These are phyloP conservation scores for Macquaria australasica DNA, from an alignment of 2,113 vertebrate species.

Conservation along the genomic window DNA sequence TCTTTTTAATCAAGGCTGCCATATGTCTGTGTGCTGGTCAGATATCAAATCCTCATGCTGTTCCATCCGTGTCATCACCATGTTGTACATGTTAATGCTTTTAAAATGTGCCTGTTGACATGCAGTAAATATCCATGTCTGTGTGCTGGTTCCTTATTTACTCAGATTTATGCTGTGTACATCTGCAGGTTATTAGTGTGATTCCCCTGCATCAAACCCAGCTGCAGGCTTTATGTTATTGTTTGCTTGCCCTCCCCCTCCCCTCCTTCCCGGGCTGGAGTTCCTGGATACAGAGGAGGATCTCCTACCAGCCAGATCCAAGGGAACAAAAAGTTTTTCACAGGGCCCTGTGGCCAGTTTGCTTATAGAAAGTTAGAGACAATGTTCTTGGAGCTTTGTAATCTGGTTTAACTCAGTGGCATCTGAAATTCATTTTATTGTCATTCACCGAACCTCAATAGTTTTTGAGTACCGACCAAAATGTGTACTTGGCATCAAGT, in stretches of 20 bases:
- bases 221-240: constrained; percentile 49
- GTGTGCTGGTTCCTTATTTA: background rate
- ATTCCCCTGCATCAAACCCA: constrained; percentile 45
- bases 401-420: background rate
- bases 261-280: background rate
- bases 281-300: constrained; percentile 26
- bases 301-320: constrained; percentile 8
- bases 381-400: background rate
- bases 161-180: constrained; percentile 54
- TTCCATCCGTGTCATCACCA: background rate
- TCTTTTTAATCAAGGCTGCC: background rate
- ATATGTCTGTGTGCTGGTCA: constrained; percentile 23
- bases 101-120: constrained; percentile 42
- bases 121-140: constrained; percentile 30
- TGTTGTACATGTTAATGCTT: constrained; percentile 14
- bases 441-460: background rate
- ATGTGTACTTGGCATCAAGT: background rate
- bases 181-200: constrained; percentile 80
- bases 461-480: background rate
- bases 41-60: background rate
- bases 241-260: constrained; percentile 22
- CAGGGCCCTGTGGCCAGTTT: background rate
- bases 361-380: background rate
- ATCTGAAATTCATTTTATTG: background rate
- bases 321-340: background rate